Base-by-base conservation (phyloP, 2,113 vertebrate genomes). In the Myodes glareolus region DNA sequence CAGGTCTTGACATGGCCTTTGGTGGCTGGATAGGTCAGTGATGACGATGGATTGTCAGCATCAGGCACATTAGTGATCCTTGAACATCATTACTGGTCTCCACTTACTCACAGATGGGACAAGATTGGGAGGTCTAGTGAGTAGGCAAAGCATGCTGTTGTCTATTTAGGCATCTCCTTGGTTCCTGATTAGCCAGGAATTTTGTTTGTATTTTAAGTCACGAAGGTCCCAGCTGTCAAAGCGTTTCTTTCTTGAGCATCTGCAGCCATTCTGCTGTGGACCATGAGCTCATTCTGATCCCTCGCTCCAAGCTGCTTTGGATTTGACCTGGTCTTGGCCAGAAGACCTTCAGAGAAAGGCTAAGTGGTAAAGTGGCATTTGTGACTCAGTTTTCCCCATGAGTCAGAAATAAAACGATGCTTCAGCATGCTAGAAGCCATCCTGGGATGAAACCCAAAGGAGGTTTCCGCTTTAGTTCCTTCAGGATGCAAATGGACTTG, bases 141-240 rank as follows among this genome's bases (percentile, higher is more conserved):
- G 92, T 96, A 94, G 94, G 63, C 88, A 90, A 96, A 61, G 68
- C 68, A 0, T 96, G 75, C 76, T 94, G 78, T 95, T 96, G 96
- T 93, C 91, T 90, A 92, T 97, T 95, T 84, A 96, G 93, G 90
- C 96, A 96, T 91, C 91, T 82, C 94, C 93, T 88, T 94, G 70
- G 88, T 92, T 96, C 88, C 93, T 89, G 92, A 78, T 97, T 96
- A 97, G 91, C 90, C 65, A 91, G 92, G 81, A 94, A 82, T 85
- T 97, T 97, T 97, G 97, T 97, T 98, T 97, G 95, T 94, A 78
- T 97, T 93, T 92, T 67, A 97, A 97, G 97, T 97, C 98, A 98
- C 72, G 93, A 96, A 98, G 82, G 92, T 70, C 58, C 93, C 97
- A 98, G 97, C 95, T 98, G 95, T 96, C 89, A 91, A 90, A 95